Conservation (phyloP, 1,140 invertebrate genomes). For the Saccostrea glomerata region DNA sequence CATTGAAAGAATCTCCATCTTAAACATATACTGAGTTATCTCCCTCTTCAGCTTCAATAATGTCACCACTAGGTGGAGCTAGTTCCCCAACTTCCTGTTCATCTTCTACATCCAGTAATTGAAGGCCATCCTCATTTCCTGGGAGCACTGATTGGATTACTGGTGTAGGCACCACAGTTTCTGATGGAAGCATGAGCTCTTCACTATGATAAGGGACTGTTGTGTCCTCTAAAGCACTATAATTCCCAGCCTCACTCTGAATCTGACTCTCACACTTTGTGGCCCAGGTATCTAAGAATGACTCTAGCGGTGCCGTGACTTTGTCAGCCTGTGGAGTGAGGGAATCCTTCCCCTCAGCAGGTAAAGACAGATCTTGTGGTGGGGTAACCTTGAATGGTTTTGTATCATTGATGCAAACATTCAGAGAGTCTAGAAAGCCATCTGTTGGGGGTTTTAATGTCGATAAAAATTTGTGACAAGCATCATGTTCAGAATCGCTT, state of each 20-base stretch:
- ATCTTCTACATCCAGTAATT: slow-evolving; percentile 16
- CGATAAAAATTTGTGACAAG: slow-evolving; percentile 26
- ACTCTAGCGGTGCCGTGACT: not conserved
- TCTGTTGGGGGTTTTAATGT: not conserved
- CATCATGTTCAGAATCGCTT: slow-evolving; percentile 21
- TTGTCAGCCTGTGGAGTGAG: not conserved
- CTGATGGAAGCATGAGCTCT: not conserved
- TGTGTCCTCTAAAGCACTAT: not conserved
- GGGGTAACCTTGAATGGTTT: slow-evolving; percentile 2
- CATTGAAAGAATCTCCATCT: not conserved
- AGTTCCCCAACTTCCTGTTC: not conserved
- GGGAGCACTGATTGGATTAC: not conserved
- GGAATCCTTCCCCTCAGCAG: not conserved
- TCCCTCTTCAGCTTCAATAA: not conserved
- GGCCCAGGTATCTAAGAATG: not conserved
- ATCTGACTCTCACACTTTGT: not conserved
- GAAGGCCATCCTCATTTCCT: not conserved
- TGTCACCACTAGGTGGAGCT: slow-evolving; percentile 1
- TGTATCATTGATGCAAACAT: not conserved
- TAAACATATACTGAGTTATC: slow-evolving; percentile 17
- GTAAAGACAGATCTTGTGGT: slow-evolving; percentile 1
- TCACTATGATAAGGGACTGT: not conserved
- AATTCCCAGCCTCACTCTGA: not conserved
- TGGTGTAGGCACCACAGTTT: not conserved
- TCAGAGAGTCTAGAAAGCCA: slow-evolving; percentile 17